Conservation (phyloP, 2,888 invertebrate species). For the Kuschelorhynchus macadamiae region DNA sequence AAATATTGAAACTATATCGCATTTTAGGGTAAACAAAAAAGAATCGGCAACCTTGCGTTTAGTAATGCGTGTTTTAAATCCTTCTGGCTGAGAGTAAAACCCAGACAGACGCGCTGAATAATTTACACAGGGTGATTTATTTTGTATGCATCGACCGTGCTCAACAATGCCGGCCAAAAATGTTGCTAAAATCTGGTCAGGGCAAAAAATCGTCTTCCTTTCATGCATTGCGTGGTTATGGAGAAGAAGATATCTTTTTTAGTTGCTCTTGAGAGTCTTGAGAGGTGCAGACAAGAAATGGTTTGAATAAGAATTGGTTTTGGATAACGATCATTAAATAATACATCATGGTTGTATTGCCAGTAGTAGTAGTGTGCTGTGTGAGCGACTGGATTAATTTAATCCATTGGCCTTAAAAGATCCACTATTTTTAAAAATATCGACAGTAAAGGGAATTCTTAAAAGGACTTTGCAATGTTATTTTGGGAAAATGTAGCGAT, state of each 20-base stretch:
- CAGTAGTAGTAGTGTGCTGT: too few species aligned
- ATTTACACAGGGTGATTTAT: conserved; percentile 56
- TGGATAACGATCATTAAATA: background rate
- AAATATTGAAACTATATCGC: too few species aligned
- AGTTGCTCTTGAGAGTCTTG: background rate
- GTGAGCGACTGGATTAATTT: too few species aligned
- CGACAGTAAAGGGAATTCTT: too few species aligned
- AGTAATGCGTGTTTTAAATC: conserved; percentile 45
- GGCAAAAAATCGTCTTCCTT: conserved; percentile 35
- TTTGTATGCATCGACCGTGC: conserved; percentile 43
- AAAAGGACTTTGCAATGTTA: too few species aligned
- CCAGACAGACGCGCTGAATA: conserved; percentile 62
- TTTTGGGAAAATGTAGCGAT: too few species aligned
- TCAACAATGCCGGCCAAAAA: conserved; percentile 48
- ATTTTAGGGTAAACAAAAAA: too few species aligned
- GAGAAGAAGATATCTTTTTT: conserved; percentile 18
- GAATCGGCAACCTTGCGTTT: conserved; percentile 23
- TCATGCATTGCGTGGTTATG: conserved; percentile 36
- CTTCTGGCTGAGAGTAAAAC: conserved; percentile 62
- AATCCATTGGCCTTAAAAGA: too few species aligned
- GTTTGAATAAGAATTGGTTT: background rate
- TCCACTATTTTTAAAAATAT: too few species aligned
- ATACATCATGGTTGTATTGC: too few species aligned
- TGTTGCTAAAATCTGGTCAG: conserved; percentile 51
- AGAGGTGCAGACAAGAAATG: background rate